Evolutionary conservation across 1,140 invertebrate species (phyloP).

Genomic region (Aleiodes sp.): DNA sequence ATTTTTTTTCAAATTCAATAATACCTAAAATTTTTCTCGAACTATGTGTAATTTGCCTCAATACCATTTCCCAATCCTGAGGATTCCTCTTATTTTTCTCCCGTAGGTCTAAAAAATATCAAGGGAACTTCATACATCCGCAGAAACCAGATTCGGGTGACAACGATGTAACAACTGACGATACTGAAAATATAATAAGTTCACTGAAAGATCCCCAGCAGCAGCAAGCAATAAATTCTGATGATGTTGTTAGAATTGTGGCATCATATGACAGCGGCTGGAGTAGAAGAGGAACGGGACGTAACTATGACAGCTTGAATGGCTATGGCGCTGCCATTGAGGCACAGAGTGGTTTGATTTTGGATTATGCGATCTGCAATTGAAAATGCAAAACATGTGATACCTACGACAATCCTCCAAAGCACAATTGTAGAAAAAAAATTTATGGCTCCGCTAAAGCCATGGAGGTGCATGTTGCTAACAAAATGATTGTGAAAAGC

Average conservation of each 20-base stretch:
- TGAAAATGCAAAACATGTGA: constrained; percentile 14
- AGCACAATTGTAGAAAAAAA: background rate
- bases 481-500: background rate
- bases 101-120: too few relatives aligned
- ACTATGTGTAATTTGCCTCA: too few relatives aligned
- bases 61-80: too few relatives aligned
- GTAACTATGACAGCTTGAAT: constrained; percentile 11
- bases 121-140: too few relatives aligned
- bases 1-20: too few relatives aligned
- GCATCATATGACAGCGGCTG: constrained; percentile 20
- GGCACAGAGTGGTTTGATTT: background rate
- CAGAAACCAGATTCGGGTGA: too few relatives aligned
- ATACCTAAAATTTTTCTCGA: too few relatives aligned
- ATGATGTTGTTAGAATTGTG: background rate
- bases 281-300: constrained; percentile 2
- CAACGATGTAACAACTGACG: too few relatives aligned
- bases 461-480: constrained; percentile 16
- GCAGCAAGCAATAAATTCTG: background rate
- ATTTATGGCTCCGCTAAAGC: constrained; percentile 12
- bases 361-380: constrained; percentile 4
- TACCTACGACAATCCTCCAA: background rate
- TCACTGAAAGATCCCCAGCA: too few relatives aligned
- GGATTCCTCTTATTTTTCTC: too few relatives aligned
- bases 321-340: constrained; percentile 7
- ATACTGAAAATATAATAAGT: too few relatives aligned